These are phyloP conservation scores for Leptobrachium leishanense DNA, from an alignment of 2,113 vertebrate species.

Conservation along the genomic window DNA sequence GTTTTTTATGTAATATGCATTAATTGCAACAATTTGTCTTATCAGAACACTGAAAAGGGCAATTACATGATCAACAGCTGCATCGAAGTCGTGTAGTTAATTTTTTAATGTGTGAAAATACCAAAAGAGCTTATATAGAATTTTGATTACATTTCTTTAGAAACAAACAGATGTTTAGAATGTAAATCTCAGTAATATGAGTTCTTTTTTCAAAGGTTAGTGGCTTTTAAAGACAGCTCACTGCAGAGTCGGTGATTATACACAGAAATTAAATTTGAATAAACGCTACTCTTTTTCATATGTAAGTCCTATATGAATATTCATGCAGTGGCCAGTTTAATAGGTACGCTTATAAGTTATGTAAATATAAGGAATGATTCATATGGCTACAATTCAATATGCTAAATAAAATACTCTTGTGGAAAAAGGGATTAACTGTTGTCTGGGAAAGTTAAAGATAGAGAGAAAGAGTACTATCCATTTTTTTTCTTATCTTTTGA, in stretches of 20 bases:
- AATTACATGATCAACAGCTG: conserved; percentile 49
- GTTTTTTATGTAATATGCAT: conserved; percentile 52
- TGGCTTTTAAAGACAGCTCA: background rate
- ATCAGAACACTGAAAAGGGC: conserved; percentile 48
- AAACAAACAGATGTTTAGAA: conserved; percentile 27
- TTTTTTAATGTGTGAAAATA: conserved; percentile 40
- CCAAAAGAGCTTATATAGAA: conserved; percentile 52
- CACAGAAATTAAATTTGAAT: no score
- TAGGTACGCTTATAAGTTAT: no score
- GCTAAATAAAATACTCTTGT: no score
- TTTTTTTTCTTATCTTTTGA: no score
- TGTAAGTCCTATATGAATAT: no score
- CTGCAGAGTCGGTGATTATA: background rate
- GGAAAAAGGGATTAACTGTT: no score
- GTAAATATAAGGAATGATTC: no score
- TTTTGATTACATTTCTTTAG: conserved; percentile 43
- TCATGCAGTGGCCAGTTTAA: no score
- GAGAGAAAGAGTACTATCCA: no score
- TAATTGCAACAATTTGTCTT: conserved; percentile 56
- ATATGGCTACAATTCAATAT: no score
- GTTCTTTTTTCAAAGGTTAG: conserved; percentile 3
- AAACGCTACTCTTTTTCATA: no score
- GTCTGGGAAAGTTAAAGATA: no score
- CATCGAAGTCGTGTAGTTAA: conserved; percentile 23
- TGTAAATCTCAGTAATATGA: conserved; percentile 8